These are phyloP conservation scores for Rhadinocentrus ornatus DNA, from an alignment of 2,797 vertebrate species.

Conservation along the genomic window DNA sequence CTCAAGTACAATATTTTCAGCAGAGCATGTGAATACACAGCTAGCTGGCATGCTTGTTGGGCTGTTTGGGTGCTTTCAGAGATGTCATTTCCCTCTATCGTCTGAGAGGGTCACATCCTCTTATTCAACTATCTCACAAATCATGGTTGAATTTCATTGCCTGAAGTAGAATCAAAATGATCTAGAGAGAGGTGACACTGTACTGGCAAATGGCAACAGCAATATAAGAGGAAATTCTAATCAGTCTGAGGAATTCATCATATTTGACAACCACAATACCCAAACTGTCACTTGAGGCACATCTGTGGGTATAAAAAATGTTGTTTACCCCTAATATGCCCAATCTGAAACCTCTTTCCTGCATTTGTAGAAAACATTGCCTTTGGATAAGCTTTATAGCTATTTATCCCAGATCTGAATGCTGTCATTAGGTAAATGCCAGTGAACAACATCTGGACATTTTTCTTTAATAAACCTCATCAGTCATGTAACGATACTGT, in stretches of 20 bases:
- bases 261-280: conserved; percentile 41
- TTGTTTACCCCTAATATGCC: conserved; percentile 17
- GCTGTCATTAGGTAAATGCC: conserved; percentile 11
- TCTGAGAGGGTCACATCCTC: conserved; percentile 13
- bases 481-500: conserved; percentile 8
- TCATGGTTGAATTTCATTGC: conserved; percentile 42
- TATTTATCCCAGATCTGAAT: conserved; percentile 4
- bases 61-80: conserved; percentile 13
- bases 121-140: conserved; percentile 33
- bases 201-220: conserved; percentile 37
- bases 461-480: conserved; percentile 8
- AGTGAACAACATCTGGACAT: not conserved
- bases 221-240: conserved; percentile 39
- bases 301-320: conserved; percentile 37
- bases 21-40: conserved; percentile 16
- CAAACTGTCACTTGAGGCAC: conserved; percentile 28
- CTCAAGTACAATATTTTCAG: conserved; percentile 12
- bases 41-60: not conserved
- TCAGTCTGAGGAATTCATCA: conserved; percentile 51
- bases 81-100: not conserved
- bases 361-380: conserved; percentile 16
- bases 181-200: conserved; percentile 27
- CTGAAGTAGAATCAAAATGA: conserved; percentile 45
- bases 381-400: not conserved
- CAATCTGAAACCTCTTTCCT: conserved; percentile 22